Evolutionary conservation across 2,888 invertebrate genomes (phyloP).

Genomic region (Dione juno): DNA sequence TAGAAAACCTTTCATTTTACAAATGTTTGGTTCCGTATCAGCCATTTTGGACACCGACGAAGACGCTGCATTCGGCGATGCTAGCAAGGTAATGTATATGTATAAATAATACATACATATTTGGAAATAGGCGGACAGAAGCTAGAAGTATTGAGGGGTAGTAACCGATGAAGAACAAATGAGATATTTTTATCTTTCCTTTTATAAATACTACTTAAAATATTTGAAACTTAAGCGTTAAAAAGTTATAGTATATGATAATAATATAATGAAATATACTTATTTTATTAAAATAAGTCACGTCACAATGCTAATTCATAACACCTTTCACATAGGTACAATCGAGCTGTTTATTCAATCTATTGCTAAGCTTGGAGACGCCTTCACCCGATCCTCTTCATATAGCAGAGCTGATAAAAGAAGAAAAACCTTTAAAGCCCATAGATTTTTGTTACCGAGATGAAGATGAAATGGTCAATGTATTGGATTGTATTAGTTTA

Average conservation of each 20-base stretch:
- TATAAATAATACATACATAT: background rate
- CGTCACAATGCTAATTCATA: too few relatives aligned
- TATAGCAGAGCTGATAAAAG: constrained; percentile 95
- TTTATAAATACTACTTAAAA: too few relatives aligned
- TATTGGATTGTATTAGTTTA: constrained; percentile 98
- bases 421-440: constrained; percentile 94
- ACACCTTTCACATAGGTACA: constrained; percentile 85
- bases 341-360: constrained; percentile 94
- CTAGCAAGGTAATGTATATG: constrained; percentile 88
- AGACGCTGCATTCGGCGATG: constrained; percentile 93
- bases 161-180: too few relatives aligned
- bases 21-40: constrained; percentile 99
- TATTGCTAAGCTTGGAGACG: constrained; percentile 95
- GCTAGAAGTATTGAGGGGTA: too few relatives aligned
- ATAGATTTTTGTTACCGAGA: constrained; percentile 99
- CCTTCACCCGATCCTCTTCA: constrained; percentile 97
- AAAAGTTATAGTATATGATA: too few relatives aligned
- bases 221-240: too few relatives aligned
- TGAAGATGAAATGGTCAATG: constrained; percentile 98
- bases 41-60: constrained; percentile 97
- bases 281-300: too few relatives aligned
- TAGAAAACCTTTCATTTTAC: constrained; percentile 98
- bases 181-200: too few relatives aligned
- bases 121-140: too few relatives aligned
- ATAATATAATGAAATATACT: too few relatives aligned